Evolutionary conservation across 1,140 invertebrate genomes (phyloP), one percentile per base, ranked within the genome.

Genomic region (Brachionus angularis): DNA sequence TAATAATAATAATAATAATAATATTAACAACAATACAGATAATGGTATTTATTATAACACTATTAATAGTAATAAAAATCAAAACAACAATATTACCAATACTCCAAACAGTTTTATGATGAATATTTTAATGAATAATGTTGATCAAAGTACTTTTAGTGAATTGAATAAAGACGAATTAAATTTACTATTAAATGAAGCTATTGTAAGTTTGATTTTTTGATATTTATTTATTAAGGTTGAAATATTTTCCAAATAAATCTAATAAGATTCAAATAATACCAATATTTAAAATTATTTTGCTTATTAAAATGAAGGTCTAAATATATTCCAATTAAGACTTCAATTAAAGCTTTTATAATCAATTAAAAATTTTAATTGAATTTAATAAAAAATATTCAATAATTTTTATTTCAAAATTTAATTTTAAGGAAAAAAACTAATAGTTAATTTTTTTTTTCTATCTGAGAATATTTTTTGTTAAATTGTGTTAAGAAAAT

Each of bases 31-130:
- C 1, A 55, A 1, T 21, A 1, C n/a, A 4, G 18, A 42, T 36
- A 33, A 58, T 36, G 53, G 34, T 25, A 21, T 39, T 25, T 58
- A 58, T 42, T 8, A n/a, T n/a, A 42, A 8, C 2, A 42, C 39
- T 5, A 42, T 14, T 42, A 14, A n/a, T 18, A 58, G 34, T 18
- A 18, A 31, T 36, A 31, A 58, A 25, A 58, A 39, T 1, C 33
- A 58, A 3, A 58, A 34, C 27, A 58, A 39, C 0, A 58, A 58
- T 23, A 58, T 31, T 27, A 18, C 53, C 18, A 58, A 58, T 18
- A 58, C 53, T n/a, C n/a, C n/a, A n/a, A n/a, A n/a, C 7, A 58
- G 39, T 27, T 58, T 58, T 50, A 67, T 67, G 62, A 67, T 67
- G 62, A 50, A 29, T 27, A 50, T 67, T 50, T 25, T 58, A 18